Evolutionary conservation across 2,888 invertebrate species (phyloP).

Genomic region (Dasysyrphus albostriatus): DNA sequence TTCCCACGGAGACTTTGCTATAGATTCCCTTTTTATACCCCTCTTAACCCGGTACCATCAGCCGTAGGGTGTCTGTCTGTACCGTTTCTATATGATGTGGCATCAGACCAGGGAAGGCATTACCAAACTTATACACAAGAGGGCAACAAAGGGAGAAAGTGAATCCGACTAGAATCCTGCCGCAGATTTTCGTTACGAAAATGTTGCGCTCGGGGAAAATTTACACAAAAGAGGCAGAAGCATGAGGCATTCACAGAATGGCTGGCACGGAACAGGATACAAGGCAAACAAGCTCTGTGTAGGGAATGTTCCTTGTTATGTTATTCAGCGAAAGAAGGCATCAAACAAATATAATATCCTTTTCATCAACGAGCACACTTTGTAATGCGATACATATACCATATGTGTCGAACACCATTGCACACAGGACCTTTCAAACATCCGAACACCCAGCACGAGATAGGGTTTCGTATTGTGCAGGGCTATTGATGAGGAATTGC

Average conservation of each 20-base stretch:
- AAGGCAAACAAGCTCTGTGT: slow-evolving; percentile 47
- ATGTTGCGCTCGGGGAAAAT: slow-evolving; percentile 34
- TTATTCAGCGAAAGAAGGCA: slow-evolving; percentile 13
- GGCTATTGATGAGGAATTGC: slow-evolving; percentile 64
- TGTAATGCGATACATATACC: slow-evolving; percentile 40
- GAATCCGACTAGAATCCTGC: slow-evolving; percentile 55
- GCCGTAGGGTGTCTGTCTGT: slow-evolving; percentile 24
- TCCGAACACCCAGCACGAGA: neutral
- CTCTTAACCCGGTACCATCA: neutral
- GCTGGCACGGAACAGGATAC: slow-evolving; percentile 28
- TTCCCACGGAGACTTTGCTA: slow-evolving; percentile 59
- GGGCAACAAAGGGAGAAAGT: slow-evolving; percentile 42
- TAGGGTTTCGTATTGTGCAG: slow-evolving; percentile 18
- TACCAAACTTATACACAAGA: slow-evolving; percentile 11
- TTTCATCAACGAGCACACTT: slow-evolving; percentile 54
- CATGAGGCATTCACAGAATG: neutral
- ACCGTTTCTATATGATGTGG: neutral
- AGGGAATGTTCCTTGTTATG: slow-evolving; percentile 15
- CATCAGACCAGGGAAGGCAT: slow-evolving; percentile 13
- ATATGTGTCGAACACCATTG: neutral
- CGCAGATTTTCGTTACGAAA: slow-evolving; percentile 63
- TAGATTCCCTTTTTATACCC: neutral
- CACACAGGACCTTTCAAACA: slow-evolving; percentile 11
- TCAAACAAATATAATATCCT: slow-evolving; percentile 57
- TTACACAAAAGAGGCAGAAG: slow-evolving; percentile 27